Evolutionary conservation across 2,113 vertebrate genomes (phyloP).

Genomic region (Phyllopteryx taeniolatus): DNA sequence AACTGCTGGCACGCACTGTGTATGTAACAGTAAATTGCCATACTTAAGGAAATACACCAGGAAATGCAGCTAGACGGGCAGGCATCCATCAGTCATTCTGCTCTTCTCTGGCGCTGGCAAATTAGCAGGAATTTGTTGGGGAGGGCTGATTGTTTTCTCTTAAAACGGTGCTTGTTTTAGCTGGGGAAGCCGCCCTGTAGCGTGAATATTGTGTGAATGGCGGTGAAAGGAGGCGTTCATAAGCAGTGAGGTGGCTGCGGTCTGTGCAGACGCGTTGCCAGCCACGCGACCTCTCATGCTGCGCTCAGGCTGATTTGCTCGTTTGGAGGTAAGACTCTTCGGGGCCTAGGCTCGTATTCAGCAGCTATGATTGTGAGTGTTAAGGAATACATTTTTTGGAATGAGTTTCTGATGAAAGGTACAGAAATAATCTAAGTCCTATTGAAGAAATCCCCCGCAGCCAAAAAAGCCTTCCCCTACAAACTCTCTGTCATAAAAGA

Average conservation of each 20-base stretch:
- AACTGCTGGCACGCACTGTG: conserved; percentile 41
- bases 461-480: neutral
- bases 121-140: conserved; percentile 63
- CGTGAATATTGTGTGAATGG: conserved; percentile 58
- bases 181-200: conserved; percentile 48
- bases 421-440: neutral
- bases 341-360: conserved; percentile 7
- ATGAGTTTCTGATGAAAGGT: neutral
- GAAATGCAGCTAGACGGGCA: conserved; percentile 44
- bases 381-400: neutral
- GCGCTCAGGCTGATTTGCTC: conserved; percentile 32
- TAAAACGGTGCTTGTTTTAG: conserved; percentile 66
- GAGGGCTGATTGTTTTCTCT: conserved; percentile 70
- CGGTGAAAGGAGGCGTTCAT: conserved; percentile 72
- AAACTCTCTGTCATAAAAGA: neutral
- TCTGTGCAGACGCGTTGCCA: conserved; percentile 49
- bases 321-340: conserved; percentile 13
- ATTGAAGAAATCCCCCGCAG: neutral
- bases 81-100: conserved; percentile 44
- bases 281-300: conserved; percentile 53
- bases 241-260: conserved; percentile 57
- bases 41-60: conserved; percentile 10
- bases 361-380: conserved; percentile 1
- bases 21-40: conserved; percentile 35
- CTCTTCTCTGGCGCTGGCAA: conserved; percentile 45